Conservation (phyloP, 2,797 vertebrate genomes). For the Aythya fuligula region DNA sequence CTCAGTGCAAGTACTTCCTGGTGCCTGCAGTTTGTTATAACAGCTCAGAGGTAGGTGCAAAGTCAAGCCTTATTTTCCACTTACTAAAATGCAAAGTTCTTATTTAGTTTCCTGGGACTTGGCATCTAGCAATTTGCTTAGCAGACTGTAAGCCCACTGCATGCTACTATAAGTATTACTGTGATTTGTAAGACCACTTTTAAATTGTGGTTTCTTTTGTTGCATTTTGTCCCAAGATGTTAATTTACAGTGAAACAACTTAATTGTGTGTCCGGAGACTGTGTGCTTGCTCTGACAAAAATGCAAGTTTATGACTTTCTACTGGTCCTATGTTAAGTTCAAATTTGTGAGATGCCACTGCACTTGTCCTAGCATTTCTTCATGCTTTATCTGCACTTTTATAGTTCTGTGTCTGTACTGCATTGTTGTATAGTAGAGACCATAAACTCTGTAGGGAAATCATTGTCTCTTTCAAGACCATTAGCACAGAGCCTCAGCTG, state of each 20-base stretch:
- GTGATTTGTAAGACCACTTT: background rate
- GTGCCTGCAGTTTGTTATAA: background rate
- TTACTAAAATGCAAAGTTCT: background rate
- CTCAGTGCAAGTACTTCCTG: fast-evolving
- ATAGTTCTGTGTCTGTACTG: background rate
- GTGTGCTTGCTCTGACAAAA: background rate
- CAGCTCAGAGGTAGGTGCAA: background rate
- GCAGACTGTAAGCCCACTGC: background rate
- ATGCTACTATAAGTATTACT: background rate
- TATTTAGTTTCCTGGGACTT: background rate
- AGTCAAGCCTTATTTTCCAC: fast-evolving
- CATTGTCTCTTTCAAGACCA: background rate
- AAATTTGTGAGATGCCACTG: background rate
- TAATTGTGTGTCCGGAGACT: background rate
- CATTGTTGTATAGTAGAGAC: too few species aligned
- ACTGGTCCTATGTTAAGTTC: background rate
- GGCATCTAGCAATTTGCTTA: background rate
- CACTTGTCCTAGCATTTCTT: background rate
- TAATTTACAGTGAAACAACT: background rate
- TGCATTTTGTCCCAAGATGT: background rate
- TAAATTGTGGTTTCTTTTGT: background rate
- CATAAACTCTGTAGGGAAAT: background rate
- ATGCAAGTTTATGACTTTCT: background rate
- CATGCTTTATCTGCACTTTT: background rate
- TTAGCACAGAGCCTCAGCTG: background rate